A percentile compares a stretch with the other conserved stretches of the same genome.
Conservation (phyloP, 2,888 invertebrate genomes). For the Micropterix aruncella region DNA sequence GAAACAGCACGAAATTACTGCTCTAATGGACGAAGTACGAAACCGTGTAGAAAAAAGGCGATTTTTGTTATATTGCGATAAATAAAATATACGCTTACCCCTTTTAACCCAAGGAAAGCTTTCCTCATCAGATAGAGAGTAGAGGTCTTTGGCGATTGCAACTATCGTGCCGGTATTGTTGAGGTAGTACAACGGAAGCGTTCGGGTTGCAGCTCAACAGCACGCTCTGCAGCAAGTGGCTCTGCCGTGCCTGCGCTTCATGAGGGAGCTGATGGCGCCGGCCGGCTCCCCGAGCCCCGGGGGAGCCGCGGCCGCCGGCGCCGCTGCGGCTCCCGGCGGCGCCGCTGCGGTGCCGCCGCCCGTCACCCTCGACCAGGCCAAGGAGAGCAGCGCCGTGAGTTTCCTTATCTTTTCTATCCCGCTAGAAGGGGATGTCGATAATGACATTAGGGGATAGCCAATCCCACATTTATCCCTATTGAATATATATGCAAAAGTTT, state of each 20-base stretch:
- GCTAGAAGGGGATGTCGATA: too few species aligned
- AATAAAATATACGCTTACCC: too few species aligned
- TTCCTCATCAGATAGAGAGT: too few species aligned
- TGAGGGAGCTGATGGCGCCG: constrained; percentile 69
- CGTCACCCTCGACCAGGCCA: constrained; percentile 14
- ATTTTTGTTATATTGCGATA: too few species aligned
- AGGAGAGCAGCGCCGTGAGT: constrained; percentile 8
- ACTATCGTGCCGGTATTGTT: not conserved
- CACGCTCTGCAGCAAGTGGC: constrained; percentile 85
- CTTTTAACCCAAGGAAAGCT: too few species aligned
- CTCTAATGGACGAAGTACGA: too few species aligned
- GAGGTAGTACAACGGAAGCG: not conserved
- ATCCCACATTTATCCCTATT: too few species aligned
- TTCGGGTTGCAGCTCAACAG: constrained; percentile 50
- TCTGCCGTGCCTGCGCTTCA: constrained; percentile 83
- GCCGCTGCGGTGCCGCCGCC: constrained; percentile 14
- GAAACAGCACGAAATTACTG: too few species aligned
- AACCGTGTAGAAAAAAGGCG: too few species aligned
- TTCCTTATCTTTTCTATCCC: too few species aligned
- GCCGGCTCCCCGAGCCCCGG: constrained; percentile 14
- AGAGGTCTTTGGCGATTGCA: not conserved
- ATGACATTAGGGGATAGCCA: too few species aligned
- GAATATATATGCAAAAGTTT: too few species aligned
- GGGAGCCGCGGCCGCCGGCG: constrained; percentile 11
- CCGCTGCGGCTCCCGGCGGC: constrained; percentile 13